Percentiles rank a stretch among this genome's conserved stretches.
Evolutionary conservation across 2,888 invertebrate species (phyloP).

Genomic region (Smittia aterrima): DNA sequence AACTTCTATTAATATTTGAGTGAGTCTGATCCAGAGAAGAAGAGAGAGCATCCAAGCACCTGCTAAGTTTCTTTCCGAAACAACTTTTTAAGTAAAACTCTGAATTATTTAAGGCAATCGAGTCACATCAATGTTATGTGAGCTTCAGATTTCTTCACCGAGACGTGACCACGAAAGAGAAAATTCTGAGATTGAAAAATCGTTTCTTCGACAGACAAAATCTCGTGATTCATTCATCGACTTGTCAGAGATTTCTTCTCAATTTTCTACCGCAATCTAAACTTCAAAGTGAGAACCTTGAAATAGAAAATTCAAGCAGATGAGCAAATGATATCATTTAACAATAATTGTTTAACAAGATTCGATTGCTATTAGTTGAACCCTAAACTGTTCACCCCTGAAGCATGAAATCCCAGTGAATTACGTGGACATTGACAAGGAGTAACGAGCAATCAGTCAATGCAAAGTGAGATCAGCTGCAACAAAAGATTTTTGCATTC

Average conservation of each 20-base stretch:
- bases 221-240: slow-evolving; percentile 31
- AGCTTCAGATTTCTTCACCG: neutral
- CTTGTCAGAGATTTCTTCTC: neutral
- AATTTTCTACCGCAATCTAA: neutral
- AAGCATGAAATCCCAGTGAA: neutral
- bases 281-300: neutral
- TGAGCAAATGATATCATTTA: slow-evolving; percentile 39
- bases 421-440: neutral
- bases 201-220: slow-evolving; percentile 4
- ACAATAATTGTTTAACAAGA: slow-evolving; percentile 32
- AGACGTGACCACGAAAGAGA: slow-evolving; percentile 22
- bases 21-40: slow-evolving; percentile 13
- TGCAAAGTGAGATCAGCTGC: neutral
- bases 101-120: slow-evolving; percentile 39
- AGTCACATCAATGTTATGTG: slow-evolving; percentile 33
- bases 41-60: slow-evolving; percentile 30
- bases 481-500: slow-evolving; percentile 19
- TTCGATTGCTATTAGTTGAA: slow-evolving; percentile 29
- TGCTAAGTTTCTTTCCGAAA: slow-evolving; percentile 9
- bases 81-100: slow-evolving; percentile 29
- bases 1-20: slow-evolving; percentile 42
- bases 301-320: slow-evolving; percentile 26
- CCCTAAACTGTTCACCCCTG: neutral
- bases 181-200: slow-evolving; percentile 37
- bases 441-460: slow-evolving; percentile 9